These are phyloP conservation scores for Amphipoea oculea DNA, from an alignment of 2,888 invertebrate genomes.

Conservation along the genomic window DNA sequence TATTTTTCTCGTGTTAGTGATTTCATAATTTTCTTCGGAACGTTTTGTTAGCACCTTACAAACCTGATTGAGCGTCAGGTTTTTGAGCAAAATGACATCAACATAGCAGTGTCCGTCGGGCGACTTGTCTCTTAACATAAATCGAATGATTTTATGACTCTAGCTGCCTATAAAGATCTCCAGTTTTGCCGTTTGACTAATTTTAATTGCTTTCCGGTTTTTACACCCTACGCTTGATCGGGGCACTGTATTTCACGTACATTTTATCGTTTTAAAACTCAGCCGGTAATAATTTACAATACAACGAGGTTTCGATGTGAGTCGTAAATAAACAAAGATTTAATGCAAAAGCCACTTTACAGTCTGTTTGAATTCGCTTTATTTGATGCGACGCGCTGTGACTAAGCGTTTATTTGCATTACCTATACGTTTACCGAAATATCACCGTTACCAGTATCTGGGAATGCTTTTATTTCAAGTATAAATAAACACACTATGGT, in stretches of 20 bases:
- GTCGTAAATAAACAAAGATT: constrained; percentile 83
- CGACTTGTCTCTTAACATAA: constrained; percentile 78
- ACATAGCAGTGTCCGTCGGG: constrained; percentile 67
- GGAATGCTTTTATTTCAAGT: constrained; percentile 58
- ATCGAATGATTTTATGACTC: constrained; percentile 83
- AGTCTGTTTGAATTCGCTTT: constrained; percentile 78
- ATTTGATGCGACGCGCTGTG: constrained; percentile 68
- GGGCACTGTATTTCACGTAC: constrained; percentile 79
- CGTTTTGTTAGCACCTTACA: constrained; percentile 59
- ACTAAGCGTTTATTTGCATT: constrained; percentile 72
- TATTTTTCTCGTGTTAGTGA: constrained; percentile 53
- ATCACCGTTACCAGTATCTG: constrained; percentile 49
- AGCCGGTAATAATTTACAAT: constrained; percentile 82
- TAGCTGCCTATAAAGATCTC: constrained; percentile 80
- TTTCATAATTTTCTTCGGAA: constrained; percentile 61
- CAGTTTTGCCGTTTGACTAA: constrained; percentile 84
- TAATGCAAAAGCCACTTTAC: constrained; percentile 79
- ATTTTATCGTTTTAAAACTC: constrained; percentile 83
- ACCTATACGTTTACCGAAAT: constrained; percentile 59
- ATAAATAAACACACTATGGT: constrained; percentile 50
- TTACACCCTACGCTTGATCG: constrained; percentile 79
- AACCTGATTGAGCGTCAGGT: constrained; percentile 56
- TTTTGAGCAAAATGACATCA: constrained; percentile 71
- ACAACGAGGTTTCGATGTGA: constrained; percentile 76
- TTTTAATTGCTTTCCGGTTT: constrained; percentile 85